Percentiles rank a stretch among this genome's conserved stretches.
phyloP scores from a whole-genome alignment of 2,888 invertebrate genomes.

The Diogma glabrata region DNA sequence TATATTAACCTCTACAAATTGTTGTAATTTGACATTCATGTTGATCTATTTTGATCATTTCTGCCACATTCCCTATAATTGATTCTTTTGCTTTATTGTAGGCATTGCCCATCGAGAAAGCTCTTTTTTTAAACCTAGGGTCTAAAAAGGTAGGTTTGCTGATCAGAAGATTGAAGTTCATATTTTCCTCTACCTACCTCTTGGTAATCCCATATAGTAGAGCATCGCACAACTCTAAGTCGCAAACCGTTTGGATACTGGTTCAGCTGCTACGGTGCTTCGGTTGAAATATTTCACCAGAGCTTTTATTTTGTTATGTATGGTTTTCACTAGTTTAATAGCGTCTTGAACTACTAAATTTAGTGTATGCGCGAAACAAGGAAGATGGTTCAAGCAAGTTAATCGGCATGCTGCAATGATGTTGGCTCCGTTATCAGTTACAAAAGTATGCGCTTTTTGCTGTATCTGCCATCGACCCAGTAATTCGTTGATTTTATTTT shows the following conservation, averaged over 20 bases:
- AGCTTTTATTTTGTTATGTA: constrained; percentile 9
- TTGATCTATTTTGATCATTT: no score
- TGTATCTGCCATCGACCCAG: constrained; percentile 5
- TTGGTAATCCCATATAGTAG: no score
- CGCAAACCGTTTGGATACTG: no score
- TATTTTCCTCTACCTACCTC: no score
- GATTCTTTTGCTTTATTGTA: not conserved
- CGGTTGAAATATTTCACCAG: constrained; percentile 12
- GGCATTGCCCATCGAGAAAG: not conserved
- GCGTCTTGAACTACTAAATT: constrained; percentile 16
- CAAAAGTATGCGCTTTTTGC: constrained; percentile 15
- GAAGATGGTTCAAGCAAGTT: constrained; percentile 18
- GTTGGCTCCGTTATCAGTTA: constrained; percentile 21
- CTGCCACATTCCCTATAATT: not conserved
- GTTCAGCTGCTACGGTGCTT: constrained; percentile 1
- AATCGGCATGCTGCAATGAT: constrained; percentile 21
- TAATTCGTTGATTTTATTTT: not conserved
- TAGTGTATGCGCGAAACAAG: constrained; percentile 20
- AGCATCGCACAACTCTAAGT: no score
- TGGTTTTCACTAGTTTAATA: constrained; percentile 12
- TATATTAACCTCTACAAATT: no score
- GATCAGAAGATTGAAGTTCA: not conserved
- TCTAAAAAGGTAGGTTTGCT: no score
- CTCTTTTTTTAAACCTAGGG: not conserved
- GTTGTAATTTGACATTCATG: no score